Base-by-base conservation (phyloP, 2,888 invertebrate genomes). In the Eilema sororculum region DNA sequence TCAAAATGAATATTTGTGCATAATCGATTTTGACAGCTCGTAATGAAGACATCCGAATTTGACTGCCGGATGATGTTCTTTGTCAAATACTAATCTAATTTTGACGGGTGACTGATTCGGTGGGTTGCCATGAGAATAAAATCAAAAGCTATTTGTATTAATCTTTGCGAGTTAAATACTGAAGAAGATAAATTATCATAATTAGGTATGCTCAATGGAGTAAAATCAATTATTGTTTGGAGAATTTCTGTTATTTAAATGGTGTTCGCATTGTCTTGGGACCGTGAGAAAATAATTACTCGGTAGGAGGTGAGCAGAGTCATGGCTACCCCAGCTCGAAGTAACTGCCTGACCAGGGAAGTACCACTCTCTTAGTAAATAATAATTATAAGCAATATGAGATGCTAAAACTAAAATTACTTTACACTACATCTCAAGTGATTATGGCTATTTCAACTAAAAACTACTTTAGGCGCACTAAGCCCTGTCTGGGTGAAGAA, bases 1-100 rank as follows among this genome's bases (percentile, higher is more conserved):
- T 94, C 93, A 93, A 91, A 81, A 78, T 74, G 82, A 72, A 75
- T 77, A 78, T 84, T 84, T 84, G 86, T 90, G 91, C 87, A 91
- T 93, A 94, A 95, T 94, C 90, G 92, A 90, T 89, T 93, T 90
- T 89, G 95, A 94, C 93, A 83, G 87, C 75, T 63, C 30, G 68
- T 78, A 77, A 84, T 84, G 82, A 84, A 82, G 82, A 78, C 73
- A 74, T 82, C 76, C 25, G 25, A 81, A 82, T 85, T 85, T 83
- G 86, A 90, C 87, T 87, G 87, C 81, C 81, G 88, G 87, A 87
- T 90, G 83, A 84, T 78, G 84, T 84, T 80, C 83, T 83, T 89
- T 88, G 85, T 90, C 78, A 75, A 84, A 84, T 74, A 62, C 84
- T 86, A 90, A 91, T 88, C 87, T 86, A 89, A 92, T 93, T 88